Percentiles rank a stretch among this genome's conserved stretches.
These are phyloP conservation scores for Bubo bubo DNA, from an alignment of 2,113 vertebrate species.

Conservation along the genomic window DNA sequence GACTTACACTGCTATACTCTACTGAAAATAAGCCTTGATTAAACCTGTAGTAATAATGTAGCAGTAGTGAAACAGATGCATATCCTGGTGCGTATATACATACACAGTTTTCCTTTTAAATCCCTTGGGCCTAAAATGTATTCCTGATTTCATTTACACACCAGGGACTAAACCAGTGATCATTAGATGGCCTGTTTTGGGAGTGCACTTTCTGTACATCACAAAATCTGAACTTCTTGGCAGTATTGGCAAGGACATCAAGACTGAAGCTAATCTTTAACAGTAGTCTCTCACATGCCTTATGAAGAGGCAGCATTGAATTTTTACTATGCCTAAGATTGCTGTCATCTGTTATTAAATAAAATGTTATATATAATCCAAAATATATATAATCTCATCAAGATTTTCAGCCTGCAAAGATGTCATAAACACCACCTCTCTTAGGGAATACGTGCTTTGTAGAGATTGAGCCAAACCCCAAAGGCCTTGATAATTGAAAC, in stretches of 20 bases:
- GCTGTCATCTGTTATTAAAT: neutral
- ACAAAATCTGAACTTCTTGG: neutral
- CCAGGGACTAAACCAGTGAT: neutral
- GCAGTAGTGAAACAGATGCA: neutral
- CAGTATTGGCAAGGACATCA: neutral
- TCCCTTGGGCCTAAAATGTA: neutral
- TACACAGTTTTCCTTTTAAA: neutral
- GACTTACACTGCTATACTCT: neutral
- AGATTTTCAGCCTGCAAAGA: slow-evolving; percentile 1
- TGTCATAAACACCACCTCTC: neutral
- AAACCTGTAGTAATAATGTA: neutral
- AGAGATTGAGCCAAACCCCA: slow-evolving; percentile 5
- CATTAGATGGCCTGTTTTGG: neutral
- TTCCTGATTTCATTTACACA: neutral
- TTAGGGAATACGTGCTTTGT: neutral
- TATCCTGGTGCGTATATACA: neutral
- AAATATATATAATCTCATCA: slow-evolving; percentile 9
- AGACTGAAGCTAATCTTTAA: neutral
- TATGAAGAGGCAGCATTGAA: neutral
- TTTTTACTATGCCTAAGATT: neutral
- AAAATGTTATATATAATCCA: neutral
- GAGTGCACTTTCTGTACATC: neutral
- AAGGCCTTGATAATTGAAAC: slow-evolving; percentile 20
- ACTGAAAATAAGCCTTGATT: neutral
- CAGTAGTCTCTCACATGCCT: neutral